Conservation (phyloP, 53 echinoderm and acorn worm species). For the Antedon mediterranea region DNA sequence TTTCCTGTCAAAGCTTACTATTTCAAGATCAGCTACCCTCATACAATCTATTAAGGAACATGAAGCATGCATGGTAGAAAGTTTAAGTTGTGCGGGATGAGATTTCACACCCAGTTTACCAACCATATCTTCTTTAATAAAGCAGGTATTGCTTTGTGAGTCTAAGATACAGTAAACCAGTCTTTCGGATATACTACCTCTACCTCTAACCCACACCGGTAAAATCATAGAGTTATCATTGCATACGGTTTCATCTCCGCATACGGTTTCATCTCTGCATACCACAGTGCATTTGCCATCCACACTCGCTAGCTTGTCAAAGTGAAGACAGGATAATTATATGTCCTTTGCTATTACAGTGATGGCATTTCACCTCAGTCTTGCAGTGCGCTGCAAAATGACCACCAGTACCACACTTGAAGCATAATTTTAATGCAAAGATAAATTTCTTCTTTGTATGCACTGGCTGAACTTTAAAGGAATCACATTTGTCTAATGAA, state of each 20-base stretch:
- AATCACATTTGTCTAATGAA: background rate
- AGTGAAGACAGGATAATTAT: background rate
- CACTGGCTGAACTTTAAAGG: no score
- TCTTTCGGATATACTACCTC: background rate
- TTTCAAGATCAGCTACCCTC: constrained; percentile 21
- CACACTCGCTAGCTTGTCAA: background rate
- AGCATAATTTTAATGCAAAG: no score
- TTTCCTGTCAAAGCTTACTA: constrained; percentile 19
- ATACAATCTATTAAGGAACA: background rate
- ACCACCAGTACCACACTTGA: no score
- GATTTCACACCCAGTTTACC: constrained; percentile 6
- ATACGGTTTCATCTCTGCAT: no score
- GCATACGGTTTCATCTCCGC: background rate
- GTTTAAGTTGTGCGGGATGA: constrained; percentile 4
- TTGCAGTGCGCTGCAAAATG: no score
- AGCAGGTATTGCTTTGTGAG: constrained; percentile 20
- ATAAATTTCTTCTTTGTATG: no score
- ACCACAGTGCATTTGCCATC: background rate
- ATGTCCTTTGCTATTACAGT: background rate
- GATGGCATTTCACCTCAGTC: background rate
- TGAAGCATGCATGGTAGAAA: constrained; percentile 23
- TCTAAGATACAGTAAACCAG: constrained; percentile 22
- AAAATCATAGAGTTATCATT: constrained; percentile 26
- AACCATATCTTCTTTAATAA: constrained; percentile 8
- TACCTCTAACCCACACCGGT: constrained; percentile 11